Evolutionary conservation across 2,797 vertebrate genomes (phyloP).

Genomic region (Dipus sagitta): DNA sequence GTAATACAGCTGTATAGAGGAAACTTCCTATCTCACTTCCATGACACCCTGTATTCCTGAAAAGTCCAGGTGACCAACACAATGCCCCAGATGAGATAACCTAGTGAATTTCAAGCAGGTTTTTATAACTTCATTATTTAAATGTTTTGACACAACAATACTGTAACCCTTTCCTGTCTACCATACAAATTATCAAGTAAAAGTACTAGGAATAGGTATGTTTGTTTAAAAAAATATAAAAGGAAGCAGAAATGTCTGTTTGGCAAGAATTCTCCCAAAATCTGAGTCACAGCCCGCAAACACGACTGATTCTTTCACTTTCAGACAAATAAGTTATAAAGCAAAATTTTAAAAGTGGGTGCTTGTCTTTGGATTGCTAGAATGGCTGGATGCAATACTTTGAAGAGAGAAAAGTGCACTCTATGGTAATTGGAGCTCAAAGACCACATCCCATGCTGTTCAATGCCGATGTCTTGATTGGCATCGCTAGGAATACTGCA

Average conservation of each 20-base stretch:
- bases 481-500: not conserved
- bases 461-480: conserved; percentile 44
- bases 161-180: not conserved
- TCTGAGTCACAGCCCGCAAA: conserved; percentile 14
- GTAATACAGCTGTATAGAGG: too few species aligned
- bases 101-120: not conserved
- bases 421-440: conserved; percentile 58
- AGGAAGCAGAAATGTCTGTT: not conserved
- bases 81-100: not conserved
- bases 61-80: conserved; percentile 20
- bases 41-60: not conserved
- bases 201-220: not conserved
- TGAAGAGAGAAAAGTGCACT: conserved; percentile 26
- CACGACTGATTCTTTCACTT: conserved; percentile 30
- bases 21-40: conserved; percentile 30
- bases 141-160: not conserved
- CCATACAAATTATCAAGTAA: not conserved
- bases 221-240: not conserved
- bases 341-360: not conserved
- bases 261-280: conserved; percentile 7
- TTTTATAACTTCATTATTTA: conserved; percentile 4
- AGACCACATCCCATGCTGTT: conserved; percentile 36
- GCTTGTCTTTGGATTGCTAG: not conserved
- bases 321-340: conserved; percentile 44
- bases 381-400: not conserved